Conservation (phyloP, 2,888 invertebrate species). For the Dolichomitus sp. region DNA sequence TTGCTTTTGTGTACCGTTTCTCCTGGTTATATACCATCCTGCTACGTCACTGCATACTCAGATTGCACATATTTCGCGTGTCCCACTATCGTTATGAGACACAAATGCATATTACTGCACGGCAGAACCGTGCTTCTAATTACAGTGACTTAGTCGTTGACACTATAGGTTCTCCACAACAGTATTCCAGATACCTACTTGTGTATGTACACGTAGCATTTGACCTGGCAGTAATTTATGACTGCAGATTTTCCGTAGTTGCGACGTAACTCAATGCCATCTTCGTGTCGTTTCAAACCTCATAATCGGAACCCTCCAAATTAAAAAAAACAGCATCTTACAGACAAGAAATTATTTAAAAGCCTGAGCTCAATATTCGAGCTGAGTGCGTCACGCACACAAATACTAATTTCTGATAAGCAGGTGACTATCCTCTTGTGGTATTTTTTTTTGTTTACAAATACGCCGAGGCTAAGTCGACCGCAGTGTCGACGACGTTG, state of each 20-base stretch:
- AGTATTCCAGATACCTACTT: constrained; percentile 16
- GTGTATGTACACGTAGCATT: constrained; percentile 46
- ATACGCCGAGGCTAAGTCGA: constrained; percentile 70
- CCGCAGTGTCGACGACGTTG: constrained; percentile 49
- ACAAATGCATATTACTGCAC: constrained; percentile 9
- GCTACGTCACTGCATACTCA: constrained; percentile 6
- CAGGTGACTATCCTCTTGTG: constrained; percentile 85
- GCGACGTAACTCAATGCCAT: constrained; percentile 17
- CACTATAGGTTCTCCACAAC: constrained; percentile 7
- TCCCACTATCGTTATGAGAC: constrained; percentile 24
- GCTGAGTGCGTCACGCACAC: constrained; percentile 16
- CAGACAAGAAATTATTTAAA: constrained; percentile 2
- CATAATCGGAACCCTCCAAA: neutral
- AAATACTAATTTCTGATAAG: constrained; percentile 75
- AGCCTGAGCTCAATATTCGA: neutral
- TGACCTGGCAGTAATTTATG: constrained; percentile 58
- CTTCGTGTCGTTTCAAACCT: neutral
- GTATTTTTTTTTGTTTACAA: constrained; percentile 74
- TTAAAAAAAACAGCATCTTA: neutral
- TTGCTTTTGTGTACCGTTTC: neutral
- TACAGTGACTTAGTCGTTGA: constrained; percentile 45
- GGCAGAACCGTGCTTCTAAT: constrained; percentile 38
- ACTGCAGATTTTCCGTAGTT: constrained; percentile 42
- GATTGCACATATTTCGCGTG: constrained; percentile 39
- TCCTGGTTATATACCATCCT: neutral